Percentiles rank a stretch among this genome's conserved stretches.
phyloP scores from a whole-genome alignment of 1,140 invertebrate genomes.

The Armadillidium nasatum region DNA sequence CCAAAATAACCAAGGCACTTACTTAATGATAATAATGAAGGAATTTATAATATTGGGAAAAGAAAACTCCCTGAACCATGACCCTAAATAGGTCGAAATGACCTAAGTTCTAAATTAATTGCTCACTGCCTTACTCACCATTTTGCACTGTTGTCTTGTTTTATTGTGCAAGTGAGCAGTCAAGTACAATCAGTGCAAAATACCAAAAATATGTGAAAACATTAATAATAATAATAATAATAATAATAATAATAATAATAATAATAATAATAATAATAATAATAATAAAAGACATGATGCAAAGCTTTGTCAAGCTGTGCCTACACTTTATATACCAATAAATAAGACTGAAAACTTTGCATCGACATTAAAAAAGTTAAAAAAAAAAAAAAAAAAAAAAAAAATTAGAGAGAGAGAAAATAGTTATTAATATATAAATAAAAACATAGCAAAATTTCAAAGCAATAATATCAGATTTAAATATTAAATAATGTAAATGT shows the following conservation, averaged over 20 bases:
- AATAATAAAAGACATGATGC: conserved; percentile 43
- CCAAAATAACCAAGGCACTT: neutral
- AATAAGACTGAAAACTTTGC: neutral
- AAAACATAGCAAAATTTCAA: conserved; percentile 30
- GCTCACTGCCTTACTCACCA: conserved; percentile 8
- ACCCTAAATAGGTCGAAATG: neutral
- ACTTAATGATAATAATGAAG: neutral
- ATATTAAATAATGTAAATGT: too few species aligned
- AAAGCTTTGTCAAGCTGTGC: conserved; percentile 44
- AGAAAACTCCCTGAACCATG: neutral
- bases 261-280: conserved; percentile 33
- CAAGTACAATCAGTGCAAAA: conserved; percentile 42
- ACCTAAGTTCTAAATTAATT: neutral
- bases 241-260: neutral
- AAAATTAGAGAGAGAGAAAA: conserved; percentile 11
- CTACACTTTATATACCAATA: conserved; percentile 33
- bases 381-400: conserved; percentile 10
- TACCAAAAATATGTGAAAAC: conserved; percentile 39
- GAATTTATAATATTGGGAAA: neutral
- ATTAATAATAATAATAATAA: conserved; percentile 27
- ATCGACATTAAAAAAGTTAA: conserved; percentile 21
- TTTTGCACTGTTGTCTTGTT: conserved; percentile 12
- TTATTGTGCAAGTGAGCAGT: conserved; percentile 20
- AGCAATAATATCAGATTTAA: conserved; percentile 21
- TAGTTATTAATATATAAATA: conserved; percentile 22